Evolutionary conservation across 2,888 invertebrate genomes (phyloP), one percentile per base, ranked within the genome.

Genomic region (Antheraea yamamai): DNA sequence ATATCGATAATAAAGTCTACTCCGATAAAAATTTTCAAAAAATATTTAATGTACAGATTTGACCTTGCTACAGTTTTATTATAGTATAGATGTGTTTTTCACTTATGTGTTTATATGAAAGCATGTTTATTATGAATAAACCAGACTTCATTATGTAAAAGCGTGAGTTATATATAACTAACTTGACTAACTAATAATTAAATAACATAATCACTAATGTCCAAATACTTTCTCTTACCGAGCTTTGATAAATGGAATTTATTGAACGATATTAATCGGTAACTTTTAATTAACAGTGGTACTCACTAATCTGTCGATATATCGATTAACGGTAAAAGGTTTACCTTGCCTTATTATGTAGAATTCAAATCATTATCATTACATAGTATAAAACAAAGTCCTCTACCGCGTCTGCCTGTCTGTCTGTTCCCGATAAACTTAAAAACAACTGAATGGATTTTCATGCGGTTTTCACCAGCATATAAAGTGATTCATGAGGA

Each of bases 141-240:
- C 26, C 16, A 30, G 6, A 26, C 64, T 6, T 30, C 64, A 30
- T 66, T 66, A 66, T 26, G 30, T 66, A 66, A 66, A 66, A 14
- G 26, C 8, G 26, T 7, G 6, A 66, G 64, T 14, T 66, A 30
- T 66, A 30, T 14, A 30, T 26, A 14, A n/a, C n/a, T 66, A 66
- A 4, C 16, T 66, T 66, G 10, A 66, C 30, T 66, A 66, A 66
- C 64, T 26, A 30, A 66, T 66, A 66, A 16, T 70, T 70, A 39
- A 70, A n/a, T 70, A 70, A 39, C 35, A 39, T 70, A 20, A 70
- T 39, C 20, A 20, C 20, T 61, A n/a, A 55, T n/a, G 20, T 58
- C 39, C n/a, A 30, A 51, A 68, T 74, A 39, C 39, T 74, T 52
- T 68, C 66, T 74, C n/a, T 68, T 18, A 52, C 1, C 39, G 70